These are phyloP conservation scores for human DNA, from an alignment of 2,113 vertebrate species.

Conservation along the genomic window GRCh38 chr4:104826501-104827000, in stretches of 20 bases:
- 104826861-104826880: background rate
- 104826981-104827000: background rate
- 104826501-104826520: background rate
- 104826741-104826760: background rate
- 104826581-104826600: background rate
- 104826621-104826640: background rate
- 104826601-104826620: background rate
- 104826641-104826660: background rate
- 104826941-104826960: background rate
- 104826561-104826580: background rate
- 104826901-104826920: background rate
- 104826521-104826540: background rate
- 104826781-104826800: background rate
- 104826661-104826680: background rate
- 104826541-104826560: background rate
- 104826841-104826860: background rate
- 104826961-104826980: background rate
- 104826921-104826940: background rate
- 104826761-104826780: background rate
- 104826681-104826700: constrained; percentile 18
- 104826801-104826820: background rate
- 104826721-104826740: background rate
- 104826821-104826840: background rate
- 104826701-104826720: background rate
- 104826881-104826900: background rate